Percentiles rank a stretch among this genome's conserved stretches.
Evolutionary conservation across 2,797 vertebrate species (phyloP).

Genomic region (Pangasius mekongensis): DNA sequence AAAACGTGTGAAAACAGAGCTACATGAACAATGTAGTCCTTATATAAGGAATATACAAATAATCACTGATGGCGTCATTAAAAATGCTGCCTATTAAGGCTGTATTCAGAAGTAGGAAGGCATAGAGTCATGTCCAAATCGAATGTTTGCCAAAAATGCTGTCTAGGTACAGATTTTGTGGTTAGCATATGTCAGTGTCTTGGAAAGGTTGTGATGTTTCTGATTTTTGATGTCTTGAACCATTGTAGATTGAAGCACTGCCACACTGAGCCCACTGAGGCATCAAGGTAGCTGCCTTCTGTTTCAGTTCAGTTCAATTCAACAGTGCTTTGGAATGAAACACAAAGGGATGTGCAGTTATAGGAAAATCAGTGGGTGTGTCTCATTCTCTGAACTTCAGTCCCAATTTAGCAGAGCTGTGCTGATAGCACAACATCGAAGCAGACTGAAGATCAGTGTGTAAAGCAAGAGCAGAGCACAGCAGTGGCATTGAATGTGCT

Average conservation of each 20-base stretch:
- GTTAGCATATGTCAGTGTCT: background rate
- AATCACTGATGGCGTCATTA: background rate
- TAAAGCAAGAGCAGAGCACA: background rate
- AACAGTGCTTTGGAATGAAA: too few species aligned
- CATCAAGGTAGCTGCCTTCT: background rate
- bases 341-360: background rate
- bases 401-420: background rate
- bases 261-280: background rate
- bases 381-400: background rate
- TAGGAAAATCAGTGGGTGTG: background rate
- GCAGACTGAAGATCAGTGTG: background rate
- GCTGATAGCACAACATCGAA: background rate
- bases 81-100: background rate
- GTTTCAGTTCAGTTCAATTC: background rate
- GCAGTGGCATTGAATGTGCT: background rate
- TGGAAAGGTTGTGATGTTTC: background rate
- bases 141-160: background rate
- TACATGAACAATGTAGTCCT: background rate
- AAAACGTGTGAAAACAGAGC: too few species aligned
- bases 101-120: background rate
- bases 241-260: background rate
- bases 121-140: background rate
- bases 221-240: background rate
- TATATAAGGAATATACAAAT: background rate
- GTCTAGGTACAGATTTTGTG: background rate